Percentiles rank a stretch among this genome's conserved stretches.
phyloP scores from a whole-genome alignment of 1,140 invertebrate species.

The Drosophila elegans region DNA sequence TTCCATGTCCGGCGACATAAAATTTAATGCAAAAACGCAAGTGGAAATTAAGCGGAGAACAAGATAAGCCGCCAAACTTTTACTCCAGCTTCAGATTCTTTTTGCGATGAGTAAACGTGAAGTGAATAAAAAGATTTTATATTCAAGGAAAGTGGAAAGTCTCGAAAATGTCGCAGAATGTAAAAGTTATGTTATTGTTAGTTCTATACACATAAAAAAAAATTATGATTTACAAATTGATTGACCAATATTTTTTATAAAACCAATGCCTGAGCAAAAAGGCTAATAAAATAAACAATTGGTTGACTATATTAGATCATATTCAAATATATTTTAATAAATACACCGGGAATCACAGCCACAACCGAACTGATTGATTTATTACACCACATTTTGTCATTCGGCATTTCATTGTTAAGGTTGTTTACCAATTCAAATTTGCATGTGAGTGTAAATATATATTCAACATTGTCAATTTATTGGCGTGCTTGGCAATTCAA shows the following conservation, averaged over 20 bases:
- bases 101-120: conserved; percentile 38
- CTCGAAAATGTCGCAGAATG: neutral
- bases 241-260: no score
- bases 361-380: conserved; percentile 19
- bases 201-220: no score
- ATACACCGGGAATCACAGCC: conserved; percentile 10
- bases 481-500: conserved; percentile 1
- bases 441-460: conserved; percentile 23
- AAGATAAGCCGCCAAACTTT: conserved; percentile 19
- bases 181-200: neutral
- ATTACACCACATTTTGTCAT: conserved; percentile 37
- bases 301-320: neutral
- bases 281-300: neutral
- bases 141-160: conserved; percentile 27
- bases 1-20: conserved; percentile 36
- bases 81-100: conserved; percentile 36
- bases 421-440: conserved; percentile 31
- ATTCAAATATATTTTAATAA: neutral
- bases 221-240: neutral
- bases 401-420: conserved; percentile 24
- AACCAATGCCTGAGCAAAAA: no score
- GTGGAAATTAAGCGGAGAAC: conserved; percentile 41
- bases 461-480: conserved; percentile 41
- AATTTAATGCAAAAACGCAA: conserved; percentile 42
- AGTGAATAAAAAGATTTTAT: neutral